A percentile compares a stretch with the other conserved stretches of the same genome.
Evolutionary conservation across 2,113 vertebrate genomes (phyloP).

Genomic region (Gallinago paraguaiae): DNA sequence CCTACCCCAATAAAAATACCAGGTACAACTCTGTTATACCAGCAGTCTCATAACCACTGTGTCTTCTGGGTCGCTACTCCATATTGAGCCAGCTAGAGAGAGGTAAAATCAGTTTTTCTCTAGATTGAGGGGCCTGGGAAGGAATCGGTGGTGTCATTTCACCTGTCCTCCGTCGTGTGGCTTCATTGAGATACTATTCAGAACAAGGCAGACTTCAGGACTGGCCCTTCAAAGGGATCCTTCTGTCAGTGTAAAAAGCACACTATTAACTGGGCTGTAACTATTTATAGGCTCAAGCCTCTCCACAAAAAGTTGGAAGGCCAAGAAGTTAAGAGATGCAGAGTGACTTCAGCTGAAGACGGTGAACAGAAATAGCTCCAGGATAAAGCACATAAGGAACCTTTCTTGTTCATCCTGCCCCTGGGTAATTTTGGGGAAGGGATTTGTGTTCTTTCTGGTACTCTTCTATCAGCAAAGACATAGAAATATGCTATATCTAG

Average conservation of each 20-base stretch:
- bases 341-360: not conserved
- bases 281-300: not conserved
- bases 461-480: not conserved
- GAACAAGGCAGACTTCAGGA: not conserved
- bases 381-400: not conserved
- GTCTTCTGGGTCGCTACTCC: fast-evolving
- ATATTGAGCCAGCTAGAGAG: not conserved
- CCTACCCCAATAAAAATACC: not conserved
- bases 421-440: not conserved
- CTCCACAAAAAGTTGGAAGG: not conserved
- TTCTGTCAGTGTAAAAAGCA: not conserved
- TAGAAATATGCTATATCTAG: not conserved
- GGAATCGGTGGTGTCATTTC: not conserved
- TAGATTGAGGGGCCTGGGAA: not conserved
- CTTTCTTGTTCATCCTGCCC: not conserved
- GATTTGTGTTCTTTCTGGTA: not conserved
- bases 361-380: conserved; percentile 14
- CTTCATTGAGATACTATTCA: not conserved
- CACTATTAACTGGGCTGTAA: not conserved
- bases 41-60: not conserved
- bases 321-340: not conserved
- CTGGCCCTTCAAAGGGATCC: not conserved
- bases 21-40: not conserved
- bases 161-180: not conserved
- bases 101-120: not conserved